A percentile compares a stretch with the other conserved stretches of the same genome.
phyloP scores from a whole-genome alignment of 2,797 vertebrate genomes.

The Novumbra hubbsi region DNA sequence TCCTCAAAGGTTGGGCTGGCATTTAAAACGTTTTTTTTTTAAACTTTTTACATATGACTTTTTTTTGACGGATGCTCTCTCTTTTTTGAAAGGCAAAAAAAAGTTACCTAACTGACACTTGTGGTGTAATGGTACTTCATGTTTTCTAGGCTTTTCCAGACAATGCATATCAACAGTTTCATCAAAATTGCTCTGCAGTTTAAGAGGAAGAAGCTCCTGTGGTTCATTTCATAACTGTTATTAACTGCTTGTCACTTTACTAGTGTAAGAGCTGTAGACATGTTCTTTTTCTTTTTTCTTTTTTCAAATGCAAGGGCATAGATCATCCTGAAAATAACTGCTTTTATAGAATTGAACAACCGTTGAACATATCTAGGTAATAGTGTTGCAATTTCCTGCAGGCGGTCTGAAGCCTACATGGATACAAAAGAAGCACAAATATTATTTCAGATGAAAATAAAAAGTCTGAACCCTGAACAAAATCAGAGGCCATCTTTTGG shows the following conservation, averaged over 20 bases:
- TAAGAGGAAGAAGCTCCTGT: conserved; percentile 7
- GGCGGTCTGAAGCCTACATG: conserved; percentile 25
- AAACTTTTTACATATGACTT: no score
- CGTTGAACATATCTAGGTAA: background rate
- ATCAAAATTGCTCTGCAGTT: conserved; percentile 11
- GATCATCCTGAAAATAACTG: conserved; percentile 24
- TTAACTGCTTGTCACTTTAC: conserved; percentile 17
- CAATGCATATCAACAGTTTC: conserved; percentile 18
- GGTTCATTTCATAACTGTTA: conserved; percentile 20
- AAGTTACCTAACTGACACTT: conserved; percentile 19
- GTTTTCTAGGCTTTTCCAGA: conserved; percentile 9
- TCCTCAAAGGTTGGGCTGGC: conserved; percentile 49
- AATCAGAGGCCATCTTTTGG: background rate
- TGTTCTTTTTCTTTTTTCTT: conserved; percentile 33
- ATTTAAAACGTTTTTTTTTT: conserved; percentile 43
- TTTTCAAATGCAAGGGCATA: conserved; percentile 21
- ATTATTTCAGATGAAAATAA: conserved; percentile 30
- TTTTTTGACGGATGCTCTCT: conserved; percentile 44
- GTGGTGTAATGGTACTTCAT: conserved; percentile 23
- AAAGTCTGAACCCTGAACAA: conserved; percentile 25
- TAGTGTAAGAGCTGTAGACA: conserved; percentile 33
- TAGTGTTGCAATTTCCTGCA: conserved; percentile 21
- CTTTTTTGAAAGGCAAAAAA: conserved; percentile 24
- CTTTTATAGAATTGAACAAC: conserved; percentile 25
- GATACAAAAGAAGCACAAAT: conserved; percentile 15